phyloP scores from a whole-genome alignment of 2,797 vertebrate genomes.

The Miopithecus talapoin region DNA sequence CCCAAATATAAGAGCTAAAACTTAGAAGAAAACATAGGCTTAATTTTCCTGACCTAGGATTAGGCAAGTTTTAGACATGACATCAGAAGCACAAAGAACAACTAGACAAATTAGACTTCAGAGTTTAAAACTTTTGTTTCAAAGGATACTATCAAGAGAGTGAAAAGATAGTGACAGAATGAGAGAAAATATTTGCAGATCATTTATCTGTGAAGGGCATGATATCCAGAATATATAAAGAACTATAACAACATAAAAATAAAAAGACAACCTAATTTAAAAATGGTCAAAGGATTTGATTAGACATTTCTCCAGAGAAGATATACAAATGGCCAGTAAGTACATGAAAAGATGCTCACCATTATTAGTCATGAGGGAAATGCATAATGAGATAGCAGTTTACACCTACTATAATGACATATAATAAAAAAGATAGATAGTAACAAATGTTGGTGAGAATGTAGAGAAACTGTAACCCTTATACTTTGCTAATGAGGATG shows the following conservation, averaged over 20 bases:
- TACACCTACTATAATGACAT: neutral
- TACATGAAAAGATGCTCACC: neutral
- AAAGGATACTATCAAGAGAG: constrained; percentile 14
- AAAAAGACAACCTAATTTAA: neutral
- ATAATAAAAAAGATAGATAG: neutral
- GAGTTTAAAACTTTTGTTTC: constrained; percentile 20
- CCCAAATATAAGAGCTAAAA: neutral
- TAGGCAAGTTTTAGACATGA: neutral
- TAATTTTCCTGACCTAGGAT: neutral
- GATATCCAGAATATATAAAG: neutral
- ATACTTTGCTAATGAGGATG: neutral
- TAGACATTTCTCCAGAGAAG: neutral
- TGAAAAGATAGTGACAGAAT: neutral
- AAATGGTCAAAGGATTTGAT: neutral
- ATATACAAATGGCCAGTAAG: neutral
- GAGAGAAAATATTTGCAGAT: constrained; percentile 22
- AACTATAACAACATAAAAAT: neutral
- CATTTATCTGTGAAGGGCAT: neutral
- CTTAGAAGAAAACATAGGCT: neutral
- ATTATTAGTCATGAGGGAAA: neutral
- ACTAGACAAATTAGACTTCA: neutral
- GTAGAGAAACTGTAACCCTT: neutral
- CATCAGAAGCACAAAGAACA: neutral
- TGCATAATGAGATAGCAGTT: neutral
- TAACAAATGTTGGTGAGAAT: neutral